These are phyloP conservation scores for Hypena proboscidalis DNA, from an alignment of 2,888 invertebrate genomes.

Conservation along the genomic window DNA sequence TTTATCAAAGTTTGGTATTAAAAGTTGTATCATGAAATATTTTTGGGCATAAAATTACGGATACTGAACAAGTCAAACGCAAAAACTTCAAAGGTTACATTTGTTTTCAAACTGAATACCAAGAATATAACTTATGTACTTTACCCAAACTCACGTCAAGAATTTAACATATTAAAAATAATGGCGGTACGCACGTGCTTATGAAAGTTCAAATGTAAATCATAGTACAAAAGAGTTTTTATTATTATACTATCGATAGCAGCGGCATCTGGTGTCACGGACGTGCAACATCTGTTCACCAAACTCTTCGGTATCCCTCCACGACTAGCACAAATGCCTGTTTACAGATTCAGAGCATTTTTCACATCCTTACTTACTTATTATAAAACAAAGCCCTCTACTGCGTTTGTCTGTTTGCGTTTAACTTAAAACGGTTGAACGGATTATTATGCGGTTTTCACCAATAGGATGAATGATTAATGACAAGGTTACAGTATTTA, in stretches of 20 bases:
- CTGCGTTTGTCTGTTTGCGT: no score
- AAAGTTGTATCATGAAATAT: no score
- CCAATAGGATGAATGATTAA: no score
- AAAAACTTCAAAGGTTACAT: neutral
- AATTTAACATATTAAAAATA: constrained; percentile 14
- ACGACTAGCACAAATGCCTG: constrained; percentile 51
- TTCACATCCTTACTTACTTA: no score
- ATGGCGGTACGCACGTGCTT: constrained; percentile 1
- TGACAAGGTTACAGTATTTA: no score
- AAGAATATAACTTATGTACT: neutral
- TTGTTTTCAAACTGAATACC: neutral
- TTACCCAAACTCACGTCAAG: constrained; percentile 6
- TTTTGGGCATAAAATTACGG: no score
- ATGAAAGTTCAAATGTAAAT: constrained; percentile 51
- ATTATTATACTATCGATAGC: constrained; percentile 56
- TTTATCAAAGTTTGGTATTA: no score
- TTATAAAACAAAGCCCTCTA: no score
- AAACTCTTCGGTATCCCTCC: constrained; percentile 50
- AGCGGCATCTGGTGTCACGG: constrained; percentile 59
- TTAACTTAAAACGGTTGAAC: no score
- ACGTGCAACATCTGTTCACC: constrained; percentile 54
- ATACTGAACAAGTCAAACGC: neutral
- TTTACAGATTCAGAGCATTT: constrained; percentile 61
- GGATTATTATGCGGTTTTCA: no score
- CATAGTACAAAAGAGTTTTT: constrained; percentile 51